Evolutionary conservation across 2,888 invertebrate species (phyloP).

Genomic region (Drosophila lutescens): DNA sequence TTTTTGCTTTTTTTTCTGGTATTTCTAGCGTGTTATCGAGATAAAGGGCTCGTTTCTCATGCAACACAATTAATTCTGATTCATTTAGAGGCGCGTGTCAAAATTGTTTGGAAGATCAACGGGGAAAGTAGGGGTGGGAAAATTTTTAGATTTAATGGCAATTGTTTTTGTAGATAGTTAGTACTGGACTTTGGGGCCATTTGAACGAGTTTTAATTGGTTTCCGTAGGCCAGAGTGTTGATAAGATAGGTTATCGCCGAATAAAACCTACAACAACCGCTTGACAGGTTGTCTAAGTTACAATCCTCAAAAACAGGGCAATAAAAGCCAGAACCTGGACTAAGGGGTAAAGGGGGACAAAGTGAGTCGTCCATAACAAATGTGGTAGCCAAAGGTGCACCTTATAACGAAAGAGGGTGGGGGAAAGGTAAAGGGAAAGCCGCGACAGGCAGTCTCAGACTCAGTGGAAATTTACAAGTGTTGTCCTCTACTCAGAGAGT

Average conservation of each 20-base stretch:
- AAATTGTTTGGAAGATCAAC: neutral
- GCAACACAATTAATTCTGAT: conserved; percentile 30
- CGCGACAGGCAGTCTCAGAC: conserved; percentile 18
- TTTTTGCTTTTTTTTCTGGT: neutral
- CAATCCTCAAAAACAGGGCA: conserved; percentile 24
- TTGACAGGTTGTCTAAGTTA: conserved; percentile 32
- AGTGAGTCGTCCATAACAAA: conserved; percentile 22
- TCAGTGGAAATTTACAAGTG: conserved; percentile 49
- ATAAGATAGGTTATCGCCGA: conserved; percentile 34
- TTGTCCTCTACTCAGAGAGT: conserved; percentile 13
- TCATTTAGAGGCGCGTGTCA: conserved; percentile 36
- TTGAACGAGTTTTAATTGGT: conserved; percentile 19
- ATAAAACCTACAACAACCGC: conserved; percentile 23
- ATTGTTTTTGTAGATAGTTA: neutral
- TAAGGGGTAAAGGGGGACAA: conserved; percentile 5
- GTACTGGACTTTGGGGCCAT: conserved; percentile 24
- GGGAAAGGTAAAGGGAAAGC: conserved; percentile 1
- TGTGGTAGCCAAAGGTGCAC: conserved; percentile 15
- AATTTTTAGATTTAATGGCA: conserved; percentile 8
- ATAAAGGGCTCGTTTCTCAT: conserved; percentile 6
- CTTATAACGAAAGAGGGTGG: neutral
- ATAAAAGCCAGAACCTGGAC: neutral
- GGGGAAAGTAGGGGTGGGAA: conserved; percentile 13
- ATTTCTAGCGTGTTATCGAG: neutral
- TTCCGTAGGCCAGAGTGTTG: conserved; percentile 5